These are phyloP conservation scores for Gymnosoma rotundatum DNA, from an alignment of 2,888 invertebrate species.

Conservation along the genomic window DNA sequence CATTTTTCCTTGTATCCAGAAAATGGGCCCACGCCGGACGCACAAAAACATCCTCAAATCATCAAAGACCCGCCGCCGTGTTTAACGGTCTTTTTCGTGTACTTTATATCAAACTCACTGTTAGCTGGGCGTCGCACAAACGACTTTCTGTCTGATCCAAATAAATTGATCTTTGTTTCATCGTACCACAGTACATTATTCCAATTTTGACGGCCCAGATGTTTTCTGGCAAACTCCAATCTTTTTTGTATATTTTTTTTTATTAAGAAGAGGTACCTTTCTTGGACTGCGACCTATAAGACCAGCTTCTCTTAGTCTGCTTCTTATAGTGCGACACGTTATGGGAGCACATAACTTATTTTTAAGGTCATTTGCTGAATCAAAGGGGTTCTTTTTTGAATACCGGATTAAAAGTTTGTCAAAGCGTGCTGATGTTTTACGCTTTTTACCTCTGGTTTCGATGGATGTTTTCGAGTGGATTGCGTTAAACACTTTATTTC, in stretches of 20 bases:
- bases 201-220: not conserved
- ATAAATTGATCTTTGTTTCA: not conserved
- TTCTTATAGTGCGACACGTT: not conserved
- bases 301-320: too few species aligned
- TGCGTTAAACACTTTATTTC: conserved; percentile 13
- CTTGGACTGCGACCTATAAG: not conserved
- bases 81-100: too few species aligned
- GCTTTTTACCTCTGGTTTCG: not conserved
- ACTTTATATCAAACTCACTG: too few species aligned
- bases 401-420: not conserved
- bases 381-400: not conserved
- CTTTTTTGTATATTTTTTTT: not conserved
- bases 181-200: conserved; percentile 1
- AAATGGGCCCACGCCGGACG: too few species aligned
- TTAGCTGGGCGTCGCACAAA: too few species aligned
- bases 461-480: not conserved
- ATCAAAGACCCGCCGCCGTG: too few species aligned
- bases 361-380: not conserved
- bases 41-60: too few species aligned
- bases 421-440: not conserved
- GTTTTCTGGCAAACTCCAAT: not conserved
- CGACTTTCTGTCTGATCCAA: not conserved
- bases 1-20: too few species aligned
- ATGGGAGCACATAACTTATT: not conserved
- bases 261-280: not conserved